Evolutionary conservation across 2,113 vertebrate genomes (phyloP), one percentile per base, ranked within the genome.

Genomic region (Colinus virginianus): DNA sequence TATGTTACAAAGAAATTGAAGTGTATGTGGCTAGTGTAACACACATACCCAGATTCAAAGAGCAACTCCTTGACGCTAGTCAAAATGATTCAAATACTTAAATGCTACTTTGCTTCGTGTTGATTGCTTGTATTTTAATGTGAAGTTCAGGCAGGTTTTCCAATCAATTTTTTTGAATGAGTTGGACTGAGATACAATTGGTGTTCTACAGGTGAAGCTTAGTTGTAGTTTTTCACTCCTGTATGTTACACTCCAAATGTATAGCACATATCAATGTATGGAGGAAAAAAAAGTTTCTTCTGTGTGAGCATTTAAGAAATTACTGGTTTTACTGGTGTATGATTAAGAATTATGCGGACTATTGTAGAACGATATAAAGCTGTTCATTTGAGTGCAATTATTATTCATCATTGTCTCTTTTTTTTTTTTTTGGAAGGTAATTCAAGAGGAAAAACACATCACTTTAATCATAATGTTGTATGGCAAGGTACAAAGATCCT

Each of bases 151-250:
- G 59, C 36, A 8, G 2, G 1, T 30, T 55, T 83, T 69, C 20
- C 20, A 43, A 66, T 13, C 25, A 3, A 5, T 56, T 84, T 43
- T 23, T 78, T 90, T 88, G 76, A 45, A 87, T 18, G 4, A 53
- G 3, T 61, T 51, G 59, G 26, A 26, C 55, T 80, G 72, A 38
- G 82, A 30, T 86, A 46, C 25, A 76, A 18, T 3, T 26, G 38
- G 36, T 70, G 3, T 71, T 70, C 86, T 64, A 23, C 0, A 0
- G 53, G 26, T 25, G 18, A 85, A 68, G 14, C 64, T 90, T 70
- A 64, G 40, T 76, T 78, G 20, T 36, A 30, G 84, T 87, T 77
- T 88, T 82, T 75, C 53, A 72, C 55, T 96, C 63, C 56, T 80
- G 28, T 80, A 84, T 81, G 87, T 84, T 76, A 22, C 18, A 36